phyloP scores from a whole-genome alignment of 2,888 invertebrate genomes.

The Lasioglossum lativentre region DNA sequence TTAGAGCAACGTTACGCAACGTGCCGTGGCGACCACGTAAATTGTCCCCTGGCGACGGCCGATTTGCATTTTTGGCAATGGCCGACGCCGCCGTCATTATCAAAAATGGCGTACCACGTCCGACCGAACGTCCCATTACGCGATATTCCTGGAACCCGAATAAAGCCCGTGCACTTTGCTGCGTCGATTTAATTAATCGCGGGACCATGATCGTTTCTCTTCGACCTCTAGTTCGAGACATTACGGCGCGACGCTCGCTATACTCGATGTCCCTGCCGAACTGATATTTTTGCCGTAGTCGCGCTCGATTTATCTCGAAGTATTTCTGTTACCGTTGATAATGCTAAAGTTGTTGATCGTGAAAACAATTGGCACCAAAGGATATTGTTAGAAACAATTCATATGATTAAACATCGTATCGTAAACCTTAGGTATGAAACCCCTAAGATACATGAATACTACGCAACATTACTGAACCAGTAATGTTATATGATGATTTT shows the following conservation, averaged over 20 bases:
- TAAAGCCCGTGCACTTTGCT: background rate
- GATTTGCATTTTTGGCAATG: constrained; percentile 55
- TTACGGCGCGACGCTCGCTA: background rate
- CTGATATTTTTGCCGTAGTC: background rate
- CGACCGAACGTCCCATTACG: constrained; percentile 29
- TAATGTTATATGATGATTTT: too few relatives aligned
- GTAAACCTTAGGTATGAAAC: too few relatives aligned
- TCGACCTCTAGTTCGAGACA: background rate
- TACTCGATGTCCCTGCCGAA: background rate
- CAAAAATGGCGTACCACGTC: constrained; percentile 23
- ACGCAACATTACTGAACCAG: too few relatives aligned
- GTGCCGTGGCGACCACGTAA: constrained; percentile 3
- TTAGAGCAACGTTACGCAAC: constrained; percentile 39
- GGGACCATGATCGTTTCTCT: background rate
- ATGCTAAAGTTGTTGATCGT: too few relatives aligned
- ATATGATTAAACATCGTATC: too few relatives aligned
- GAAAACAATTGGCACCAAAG: too few relatives aligned
- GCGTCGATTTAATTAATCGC: constrained; percentile 9
- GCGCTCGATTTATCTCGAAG: background rate
- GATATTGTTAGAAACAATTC: too few relatives aligned
- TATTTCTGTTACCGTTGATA: too few relatives aligned
- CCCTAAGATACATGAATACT: too few relatives aligned
- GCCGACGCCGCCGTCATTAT: constrained; percentile 29
- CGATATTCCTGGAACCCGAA: constrained; percentile 24
- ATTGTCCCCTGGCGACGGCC: constrained; percentile 8